phyloP scores from a whole-genome alignment of 2,113 vertebrate species.

The Microtus montanus region DNA sequence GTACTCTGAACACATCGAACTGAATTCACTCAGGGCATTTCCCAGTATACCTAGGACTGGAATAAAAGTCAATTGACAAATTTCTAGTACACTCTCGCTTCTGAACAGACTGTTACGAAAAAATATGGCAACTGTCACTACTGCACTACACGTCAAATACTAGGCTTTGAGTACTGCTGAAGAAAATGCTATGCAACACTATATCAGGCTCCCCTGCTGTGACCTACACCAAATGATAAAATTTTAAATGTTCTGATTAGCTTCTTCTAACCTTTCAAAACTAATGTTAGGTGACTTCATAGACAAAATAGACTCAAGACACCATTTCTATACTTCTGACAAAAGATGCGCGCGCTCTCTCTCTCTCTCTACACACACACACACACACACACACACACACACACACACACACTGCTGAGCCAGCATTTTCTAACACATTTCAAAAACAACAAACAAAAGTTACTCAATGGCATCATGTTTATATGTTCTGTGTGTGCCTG shows the following conservation, averaged over 20 bases:
- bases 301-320: not conserved
- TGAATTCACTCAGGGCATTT: slow-evolving; percentile 9
- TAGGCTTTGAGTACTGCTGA: not conserved
- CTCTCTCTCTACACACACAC: no score
- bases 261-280: not conserved
- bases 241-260: not conserved
- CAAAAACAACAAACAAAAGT: not conserved
- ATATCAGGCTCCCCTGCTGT: not conserved
- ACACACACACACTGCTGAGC: not conserved
- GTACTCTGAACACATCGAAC: not conserved
- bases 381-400: no score
- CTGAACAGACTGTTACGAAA: not conserved
- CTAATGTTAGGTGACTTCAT: not conserved
- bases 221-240: not conserved
- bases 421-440: not conserved
- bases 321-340: not conserved
- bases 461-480: not conserved
- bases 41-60: not conserved
- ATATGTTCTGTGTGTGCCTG: not conserved
- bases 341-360: not conserved
- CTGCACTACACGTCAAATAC: not conserved
- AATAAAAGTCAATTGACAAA: not conserved
- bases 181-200: not conserved
- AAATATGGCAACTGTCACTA: not conserved
- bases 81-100: not conserved